phyloP scores from a whole-genome alignment of 2,113 vertebrate genomes.

The Theropithecus gelada region DNA sequence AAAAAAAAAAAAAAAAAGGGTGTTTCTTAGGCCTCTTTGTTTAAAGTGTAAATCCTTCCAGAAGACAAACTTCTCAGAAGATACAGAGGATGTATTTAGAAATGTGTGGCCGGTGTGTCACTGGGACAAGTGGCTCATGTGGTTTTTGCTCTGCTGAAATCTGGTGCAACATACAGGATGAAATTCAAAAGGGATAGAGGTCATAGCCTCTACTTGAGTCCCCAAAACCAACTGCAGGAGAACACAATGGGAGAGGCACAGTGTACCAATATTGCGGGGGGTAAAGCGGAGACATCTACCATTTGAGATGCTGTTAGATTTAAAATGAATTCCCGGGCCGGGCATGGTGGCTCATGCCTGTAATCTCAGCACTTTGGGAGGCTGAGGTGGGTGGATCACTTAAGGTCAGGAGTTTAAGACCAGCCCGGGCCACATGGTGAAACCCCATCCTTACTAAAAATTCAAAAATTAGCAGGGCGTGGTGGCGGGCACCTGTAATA shows the following conservation, averaged over 20 bases:
- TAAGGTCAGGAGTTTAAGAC: no score
- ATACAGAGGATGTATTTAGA: not conserved
- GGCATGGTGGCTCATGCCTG: no score
- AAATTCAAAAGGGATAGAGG: not conserved
- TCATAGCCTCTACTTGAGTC: not conserved
- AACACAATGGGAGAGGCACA: rapidly evolving
- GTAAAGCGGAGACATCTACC: not conserved
- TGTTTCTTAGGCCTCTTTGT: not conserved
- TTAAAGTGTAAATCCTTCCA: not conserved
- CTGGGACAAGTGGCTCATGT: not conserved
- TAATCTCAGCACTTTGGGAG: no score
- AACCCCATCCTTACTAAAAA: no score
- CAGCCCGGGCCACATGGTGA: no score
- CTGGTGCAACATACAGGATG: not conserved
- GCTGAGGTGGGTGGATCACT: no score
- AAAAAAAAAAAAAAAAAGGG: no score
- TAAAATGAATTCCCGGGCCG: not conserved
- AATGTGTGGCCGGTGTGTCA: not conserved
- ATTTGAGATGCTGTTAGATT: not conserved
- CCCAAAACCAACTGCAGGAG: not conserved
- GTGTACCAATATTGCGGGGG: rapidly evolving
- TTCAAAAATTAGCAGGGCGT: no score
- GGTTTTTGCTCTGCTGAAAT: not conserved
- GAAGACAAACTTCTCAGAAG: not conserved
- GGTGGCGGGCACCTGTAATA: no score